Percentiles rank a stretch among this genome's conserved stretches.
Evolutionary conservation across 2,797 vertebrate genomes (phyloP).

Genomic region (Danionella dracula): DNA sequence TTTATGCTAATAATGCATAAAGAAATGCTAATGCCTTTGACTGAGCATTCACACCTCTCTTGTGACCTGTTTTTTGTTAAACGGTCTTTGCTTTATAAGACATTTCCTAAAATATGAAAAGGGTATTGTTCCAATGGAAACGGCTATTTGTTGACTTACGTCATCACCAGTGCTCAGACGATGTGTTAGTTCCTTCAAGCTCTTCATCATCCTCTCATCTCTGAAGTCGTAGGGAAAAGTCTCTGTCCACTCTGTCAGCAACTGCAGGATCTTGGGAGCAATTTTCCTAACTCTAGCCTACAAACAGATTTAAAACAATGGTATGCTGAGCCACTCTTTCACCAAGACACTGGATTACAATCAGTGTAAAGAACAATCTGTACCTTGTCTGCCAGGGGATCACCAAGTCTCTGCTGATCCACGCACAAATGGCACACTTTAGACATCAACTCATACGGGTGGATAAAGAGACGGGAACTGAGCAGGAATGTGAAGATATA

Average conservation of each 20-base stretch:
- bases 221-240: conserved; percentile 93
- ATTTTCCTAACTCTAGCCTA: conserved; percentile 79
- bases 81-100: neutral
- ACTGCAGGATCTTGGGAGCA: conserved; percentile 85
- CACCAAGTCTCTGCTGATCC: conserved; percentile 79
- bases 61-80: neutral
- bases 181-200: conserved; percentile 85
- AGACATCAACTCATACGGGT: conserved; percentile 85
- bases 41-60: neutral
- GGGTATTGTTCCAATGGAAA: neutral
- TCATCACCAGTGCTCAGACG: conserved; percentile 80
- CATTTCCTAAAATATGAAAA: conserved; percentile 11
- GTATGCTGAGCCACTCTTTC: neutral
- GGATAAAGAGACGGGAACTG: conserved; percentile 88
- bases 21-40: conserved; percentile 7
- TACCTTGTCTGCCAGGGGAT: conserved; percentile 85
- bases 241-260: conserved; percentile 91
- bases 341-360: neutral
- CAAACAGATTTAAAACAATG: conserved; percentile 3
- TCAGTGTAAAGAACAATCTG: neutral
- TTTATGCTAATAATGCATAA: conserved; percentile 1
- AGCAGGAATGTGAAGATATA: conserved; percentile 95
- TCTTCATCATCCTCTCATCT: conserved; percentile 90
- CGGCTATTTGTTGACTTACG: conserved; percentile 62
- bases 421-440: conserved; percentile 83